Base-by-base conservation (phyloP, 2,888 invertebrate genomes). In the Miltochrista miniata region DNA sequence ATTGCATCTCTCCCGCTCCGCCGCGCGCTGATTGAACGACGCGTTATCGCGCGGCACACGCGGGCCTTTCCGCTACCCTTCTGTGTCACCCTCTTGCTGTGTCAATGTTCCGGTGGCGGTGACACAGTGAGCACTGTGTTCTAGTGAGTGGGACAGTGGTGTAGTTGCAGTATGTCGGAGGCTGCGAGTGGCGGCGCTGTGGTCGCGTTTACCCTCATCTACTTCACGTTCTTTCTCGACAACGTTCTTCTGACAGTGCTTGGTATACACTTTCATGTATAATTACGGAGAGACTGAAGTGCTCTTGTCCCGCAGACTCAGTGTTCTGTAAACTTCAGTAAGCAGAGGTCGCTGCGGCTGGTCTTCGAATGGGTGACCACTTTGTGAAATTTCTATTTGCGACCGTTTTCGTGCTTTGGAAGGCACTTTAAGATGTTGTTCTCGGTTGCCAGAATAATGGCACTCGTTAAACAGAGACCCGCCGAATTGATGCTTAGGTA, bases 201-300 rank as follows among this genome's bases (percentile, higher is more conserved):
- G 36, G 24, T 77, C 44, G 83, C 88, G 31, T 88, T 90, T 57
- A 74, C 75, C 0, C 76, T 90, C 47, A 82, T 96, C 46, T 96
- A 96, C 79, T 82, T 95, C 55, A 95, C 96, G 1, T 93, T 96
- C 77, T 93, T 96, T 70, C 85, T 96, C 80, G 98, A 98, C 89
- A 98, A 98, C 85, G 94, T 97, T 57, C 92, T 98, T 15, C 92
- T 98, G 41, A 98, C 98, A 33, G 96, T 97, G 34, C 95, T 98
- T 44, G 98, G 98, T 98, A 86, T 7, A 12, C 10, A 12, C 1
- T 12, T 14, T 36, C 9, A n/a, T 2, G 2, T 7, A 2, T 39
- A 24, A 29, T 24, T 24, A 2, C 24, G 13, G 15, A 0, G 8
- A 9, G 24, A 2, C 18, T 4, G 18, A 24, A 24, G 18, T 5